Evolutionary conservation across 2,888 invertebrate genomes (phyloP).

Genomic region (Melanostoma scalare): DNA sequence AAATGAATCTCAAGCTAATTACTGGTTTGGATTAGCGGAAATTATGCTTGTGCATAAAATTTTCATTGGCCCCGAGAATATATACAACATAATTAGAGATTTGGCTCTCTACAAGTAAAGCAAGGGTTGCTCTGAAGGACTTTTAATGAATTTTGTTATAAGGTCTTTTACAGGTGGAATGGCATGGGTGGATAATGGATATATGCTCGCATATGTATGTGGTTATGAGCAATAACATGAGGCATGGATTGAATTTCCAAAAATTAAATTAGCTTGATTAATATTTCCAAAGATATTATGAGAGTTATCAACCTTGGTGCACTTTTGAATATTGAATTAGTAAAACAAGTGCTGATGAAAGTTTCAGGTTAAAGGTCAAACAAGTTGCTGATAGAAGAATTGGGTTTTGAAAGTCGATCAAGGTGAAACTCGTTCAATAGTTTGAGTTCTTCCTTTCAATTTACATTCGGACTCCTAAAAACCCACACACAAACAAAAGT

Average conservation of each 20-base stretch:
- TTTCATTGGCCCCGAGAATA: conserved; percentile 44
- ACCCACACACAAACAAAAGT: no score
- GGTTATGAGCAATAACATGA: neutral
- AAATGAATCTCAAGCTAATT: conserved; percentile 67
- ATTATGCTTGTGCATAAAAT: conserved; percentile 55
- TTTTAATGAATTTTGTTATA: conserved; percentile 20
- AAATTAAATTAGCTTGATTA: conserved; percentile 1
- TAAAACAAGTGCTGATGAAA: no score
- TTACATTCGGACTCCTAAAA: no score
- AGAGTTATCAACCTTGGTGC: no score
- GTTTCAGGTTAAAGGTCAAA: no score
- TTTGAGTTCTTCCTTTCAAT: no score
- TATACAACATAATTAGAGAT: conserved; percentile 16
- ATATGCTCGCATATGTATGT: neutral
- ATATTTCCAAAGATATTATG: conserved; percentile 2
- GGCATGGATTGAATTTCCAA: conserved; percentile 5
- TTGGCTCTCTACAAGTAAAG: neutral
- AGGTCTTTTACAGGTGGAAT: neutral
- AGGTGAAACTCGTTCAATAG: no score
- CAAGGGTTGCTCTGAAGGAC: neutral
- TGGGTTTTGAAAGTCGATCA: no score
- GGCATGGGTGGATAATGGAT: neutral
- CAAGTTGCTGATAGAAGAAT: no score
- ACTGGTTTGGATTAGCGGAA: conserved; percentile 57
- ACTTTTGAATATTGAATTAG: no score